A percentile compares a stretch with the other conserved stretches of the same genome.
Conservation (phyloP, 1,140 invertebrate species). For the Heterodera carotae region DNA sequence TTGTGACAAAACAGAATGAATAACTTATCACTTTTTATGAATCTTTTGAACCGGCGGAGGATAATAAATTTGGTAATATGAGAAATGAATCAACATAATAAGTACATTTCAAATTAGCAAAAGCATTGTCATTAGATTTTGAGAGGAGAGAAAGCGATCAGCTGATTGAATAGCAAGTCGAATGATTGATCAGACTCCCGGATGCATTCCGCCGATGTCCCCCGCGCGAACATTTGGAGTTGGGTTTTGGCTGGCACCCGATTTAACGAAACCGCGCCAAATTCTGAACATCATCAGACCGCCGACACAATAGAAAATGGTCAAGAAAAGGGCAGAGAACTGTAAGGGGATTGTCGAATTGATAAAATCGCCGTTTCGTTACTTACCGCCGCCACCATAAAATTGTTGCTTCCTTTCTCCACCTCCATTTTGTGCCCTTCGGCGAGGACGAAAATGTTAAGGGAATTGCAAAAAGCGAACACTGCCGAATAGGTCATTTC, state of each 20-base stretch:
- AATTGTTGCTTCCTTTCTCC: slow-evolving; percentile 19
- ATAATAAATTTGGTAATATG: too few relatives aligned
- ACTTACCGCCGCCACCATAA: slow-evolving; percentile 46
- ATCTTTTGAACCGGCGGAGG: too few relatives aligned
- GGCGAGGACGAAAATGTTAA: slow-evolving; percentile 45
- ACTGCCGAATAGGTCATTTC: slow-evolving; percentile 49
- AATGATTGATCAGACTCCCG: slow-evolving; percentile 36
- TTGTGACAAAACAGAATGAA: too few relatives aligned
- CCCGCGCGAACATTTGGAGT: slow-evolving; percentile 50
- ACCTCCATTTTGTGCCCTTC: slow-evolving; percentile 33
- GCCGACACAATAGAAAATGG: slow-evolving; percentile 44
- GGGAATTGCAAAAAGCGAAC: slow-evolving; percentile 37
- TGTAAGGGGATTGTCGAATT: slow-evolving; percentile 10
- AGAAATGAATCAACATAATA: too few relatives aligned
- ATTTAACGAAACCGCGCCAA: slow-evolving; percentile 51
- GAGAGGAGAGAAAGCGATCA: too few relatives aligned
- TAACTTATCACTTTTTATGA: too few relatives aligned
- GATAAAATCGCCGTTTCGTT: slow-evolving; percentile 13
- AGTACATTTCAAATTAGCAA: too few relatives aligned
- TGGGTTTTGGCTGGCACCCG: slow-evolving; percentile 49
- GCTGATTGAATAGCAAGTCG: too few relatives aligned
- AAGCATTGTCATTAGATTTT: too few relatives aligned
- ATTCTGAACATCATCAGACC: slow-evolving; percentile 56
- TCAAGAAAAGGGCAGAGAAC: slow-evolving; percentile 37
- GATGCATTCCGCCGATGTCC: slow-evolving; percentile 48